Conservation (phyloP, 1,140 invertebrate species). For the Brachionus calyciflorus region DNA sequence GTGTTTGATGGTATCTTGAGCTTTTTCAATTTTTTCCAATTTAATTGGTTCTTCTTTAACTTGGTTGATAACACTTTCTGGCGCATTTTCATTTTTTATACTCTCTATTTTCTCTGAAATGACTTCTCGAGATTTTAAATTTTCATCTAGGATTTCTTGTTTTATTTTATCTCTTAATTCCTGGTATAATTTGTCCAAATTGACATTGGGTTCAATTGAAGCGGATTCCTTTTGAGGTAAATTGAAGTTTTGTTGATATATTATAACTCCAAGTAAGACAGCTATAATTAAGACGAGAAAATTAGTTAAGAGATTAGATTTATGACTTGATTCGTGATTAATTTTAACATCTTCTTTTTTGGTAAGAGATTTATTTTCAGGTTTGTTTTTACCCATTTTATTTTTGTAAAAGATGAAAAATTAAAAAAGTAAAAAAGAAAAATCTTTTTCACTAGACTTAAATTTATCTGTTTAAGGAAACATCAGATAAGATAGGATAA, state of each 20-base stretch:
- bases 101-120: too few species aligned
- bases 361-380: not conserved
- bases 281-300: slow-evolving; percentile 3
- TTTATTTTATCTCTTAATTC: not conserved
- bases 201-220: not conserved
- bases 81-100: too few species aligned
- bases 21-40: not conserved
- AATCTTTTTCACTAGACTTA: not conserved
- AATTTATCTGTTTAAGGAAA: not conserved
- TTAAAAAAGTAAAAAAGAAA: not conserved
- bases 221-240: not conserved
- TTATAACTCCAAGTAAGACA: not conserved
- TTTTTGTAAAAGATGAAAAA: not conserved
- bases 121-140: too few species aligned
- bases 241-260: not conserved
- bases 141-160: slow-evolving; percentile 6
- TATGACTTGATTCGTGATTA: too few species aligned
- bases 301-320: not conserved
- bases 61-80: too few species aligned
- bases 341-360: not conserved
- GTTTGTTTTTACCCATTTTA: not conserved
- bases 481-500: too few species aligned
- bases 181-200: not conserved
- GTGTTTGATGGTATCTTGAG: not conserved
- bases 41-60: not conserved